A percentile compares a stretch with the other conserved stretches of the same genome.
These are phyloP conservation scores for Ophonus ardosiacus DNA, from an alignment of 2,888 invertebrate species.

Conservation along the genomic window DNA sequence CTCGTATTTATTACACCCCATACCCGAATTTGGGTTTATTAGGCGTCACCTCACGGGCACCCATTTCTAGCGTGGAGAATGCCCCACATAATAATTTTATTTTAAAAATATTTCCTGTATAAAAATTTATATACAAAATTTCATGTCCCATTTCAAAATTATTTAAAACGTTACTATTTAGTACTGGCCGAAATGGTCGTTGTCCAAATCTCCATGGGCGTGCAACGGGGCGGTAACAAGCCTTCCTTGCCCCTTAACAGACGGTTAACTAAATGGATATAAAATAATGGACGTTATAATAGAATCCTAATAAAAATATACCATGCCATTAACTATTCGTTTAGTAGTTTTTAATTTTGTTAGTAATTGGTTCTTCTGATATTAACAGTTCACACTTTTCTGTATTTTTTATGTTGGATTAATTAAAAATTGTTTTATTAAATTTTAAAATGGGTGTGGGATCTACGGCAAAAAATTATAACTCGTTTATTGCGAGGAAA, in stretches of 20 bases:
- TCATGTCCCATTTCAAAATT: too few species aligned
- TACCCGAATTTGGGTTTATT: too few species aligned
- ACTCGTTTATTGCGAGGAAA: background rate
- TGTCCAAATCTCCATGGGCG: conserved; percentile 16
- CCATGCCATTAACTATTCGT: conserved; percentile 14
- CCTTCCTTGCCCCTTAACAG: conserved; percentile 19
- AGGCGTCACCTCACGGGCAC: too few species aligned
- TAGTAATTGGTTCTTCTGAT: conserved; percentile 46
- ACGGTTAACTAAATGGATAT: conserved; percentile 58
- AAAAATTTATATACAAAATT: too few species aligned
- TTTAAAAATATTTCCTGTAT: too few species aligned
- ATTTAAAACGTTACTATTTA: background rate
- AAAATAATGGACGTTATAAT: conserved; percentile 60
- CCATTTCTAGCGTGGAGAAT: too few species aligned
- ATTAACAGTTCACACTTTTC: conserved; percentile 56
- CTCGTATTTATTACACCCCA: too few species aligned
- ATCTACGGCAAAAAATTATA: background rate
- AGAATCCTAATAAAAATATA: conserved; percentile 56
- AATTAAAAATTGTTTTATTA: conserved; percentile 53
- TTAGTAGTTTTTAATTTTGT: conserved; percentile 55
- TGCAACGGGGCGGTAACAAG: conserved; percentile 24
- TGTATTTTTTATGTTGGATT: conserved; percentile 39
- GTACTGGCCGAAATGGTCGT: background rate
- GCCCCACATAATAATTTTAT: too few species aligned
- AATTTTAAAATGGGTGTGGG: conserved; percentile 38